These are phyloP conservation scores for Glaucidium brasilianum DNA, from an alignment of 2,113 vertebrate genomes.

Conservation along the genomic window DNA sequence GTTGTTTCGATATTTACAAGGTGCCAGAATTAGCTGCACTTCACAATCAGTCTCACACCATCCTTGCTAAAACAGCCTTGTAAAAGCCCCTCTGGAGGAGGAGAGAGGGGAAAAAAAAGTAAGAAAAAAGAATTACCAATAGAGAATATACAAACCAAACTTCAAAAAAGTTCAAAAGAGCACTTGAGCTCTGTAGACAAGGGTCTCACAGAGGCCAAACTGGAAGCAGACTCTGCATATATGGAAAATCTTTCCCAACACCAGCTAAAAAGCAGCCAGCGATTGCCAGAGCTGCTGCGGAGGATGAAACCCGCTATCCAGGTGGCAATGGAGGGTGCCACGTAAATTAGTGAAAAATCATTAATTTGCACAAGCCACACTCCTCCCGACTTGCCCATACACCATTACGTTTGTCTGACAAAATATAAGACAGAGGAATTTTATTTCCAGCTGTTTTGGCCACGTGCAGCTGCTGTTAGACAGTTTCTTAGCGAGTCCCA, in stretches of 20 bases:
- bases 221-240: not conserved
- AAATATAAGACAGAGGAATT: fast-evolving
- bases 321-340: not conserved
- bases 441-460: not conserved
- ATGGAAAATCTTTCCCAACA: not conserved
- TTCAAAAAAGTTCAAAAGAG: not conserved
- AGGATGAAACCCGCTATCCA: not conserved
- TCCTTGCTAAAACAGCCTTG: not conserved
- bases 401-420: too few relatives aligned
- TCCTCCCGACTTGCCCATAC: not conserved
- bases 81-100: not conserved
- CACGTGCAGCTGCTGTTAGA: fast-evolving
- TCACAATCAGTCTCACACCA: not conserved
- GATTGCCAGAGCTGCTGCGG: not conserved
- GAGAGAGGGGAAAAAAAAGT: not conserved
- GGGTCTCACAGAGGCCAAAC: not conserved
- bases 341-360: fast-evolving
- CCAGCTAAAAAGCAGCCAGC: not conserved
- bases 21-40: constrained; percentile 2
- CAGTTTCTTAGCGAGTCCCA: not conserved
- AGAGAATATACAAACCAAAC: not conserved
- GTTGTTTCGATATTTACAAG: constrained; percentile 35
- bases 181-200: not conserved
- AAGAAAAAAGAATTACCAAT: not conserved
- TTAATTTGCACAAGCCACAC: not conserved